phyloP scores from a whole-genome alignment of 64 coral and sea anemone species.

The Exaiptasia diaphana region DNA sequence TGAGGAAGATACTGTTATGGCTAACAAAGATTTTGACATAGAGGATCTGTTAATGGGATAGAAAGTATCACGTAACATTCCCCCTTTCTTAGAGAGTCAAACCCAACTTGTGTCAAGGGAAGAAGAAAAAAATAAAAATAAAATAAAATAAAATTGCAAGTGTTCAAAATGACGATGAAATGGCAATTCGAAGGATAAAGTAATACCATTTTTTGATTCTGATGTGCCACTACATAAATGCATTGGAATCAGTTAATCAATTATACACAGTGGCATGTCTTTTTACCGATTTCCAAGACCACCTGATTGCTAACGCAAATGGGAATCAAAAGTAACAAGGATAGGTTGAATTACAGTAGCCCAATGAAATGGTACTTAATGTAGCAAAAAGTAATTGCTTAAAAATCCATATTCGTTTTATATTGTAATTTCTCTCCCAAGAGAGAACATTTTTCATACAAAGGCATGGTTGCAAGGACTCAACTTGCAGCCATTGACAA shows the following conservation, averaged over 20 bases:
- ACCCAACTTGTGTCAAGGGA: neutral
- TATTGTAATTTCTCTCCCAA: neutral
- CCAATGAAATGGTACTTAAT: neutral
- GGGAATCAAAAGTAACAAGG: neutral
- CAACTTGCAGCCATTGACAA: conserved; percentile 17
- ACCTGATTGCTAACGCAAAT: neutral
- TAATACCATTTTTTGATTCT: conserved; percentile 33
- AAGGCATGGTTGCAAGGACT: conserved; percentile 19
- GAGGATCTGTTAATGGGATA: conserved; percentile 10
- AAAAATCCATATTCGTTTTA: neutral
- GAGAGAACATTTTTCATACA: conserved; percentile 12
- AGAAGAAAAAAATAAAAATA: neutral
- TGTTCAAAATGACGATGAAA: neutral
- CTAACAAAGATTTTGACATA: conserved; percentile 34
- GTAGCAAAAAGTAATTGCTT: neutral
- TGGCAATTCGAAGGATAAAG: neutral
- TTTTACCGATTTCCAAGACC: conserved; percentile 13
- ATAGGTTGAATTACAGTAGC: neutral
- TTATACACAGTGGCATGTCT: conserved; percentile 2
- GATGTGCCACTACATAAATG: neutral
- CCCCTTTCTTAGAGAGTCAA: conserved; percentile 26
- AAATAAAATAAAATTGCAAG: conserved; percentile 20
- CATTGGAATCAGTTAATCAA: neutral
- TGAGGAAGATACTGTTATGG: conserved; percentile 53
- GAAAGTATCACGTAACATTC: conserved; percentile 38